A percentile compares a stretch with the other conserved stretches of the same genome.
Evolutionary conservation across 2,113 vertebrate genomes (phyloP).

Genomic region (Manacus vitellinus): DNA sequence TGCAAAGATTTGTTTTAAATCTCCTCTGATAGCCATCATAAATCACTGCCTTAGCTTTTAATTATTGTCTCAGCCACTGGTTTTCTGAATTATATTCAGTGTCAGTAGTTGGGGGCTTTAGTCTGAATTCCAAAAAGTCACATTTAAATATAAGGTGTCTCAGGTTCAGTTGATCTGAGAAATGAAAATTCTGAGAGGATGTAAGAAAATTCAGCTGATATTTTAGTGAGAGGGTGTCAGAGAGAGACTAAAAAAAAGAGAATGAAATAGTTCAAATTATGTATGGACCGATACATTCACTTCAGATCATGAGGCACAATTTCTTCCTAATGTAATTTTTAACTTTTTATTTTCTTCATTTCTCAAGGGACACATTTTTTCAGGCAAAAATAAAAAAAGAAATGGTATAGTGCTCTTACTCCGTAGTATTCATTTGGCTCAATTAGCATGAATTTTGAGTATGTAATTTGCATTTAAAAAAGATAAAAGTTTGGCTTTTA

Average conservation of each 20-base stretch:
- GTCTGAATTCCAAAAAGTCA: neutral
- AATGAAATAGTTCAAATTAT: neutral
- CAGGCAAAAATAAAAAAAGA: neutral
- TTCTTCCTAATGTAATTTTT: neutral
- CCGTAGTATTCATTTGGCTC: neutral
- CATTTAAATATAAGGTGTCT: neutral
- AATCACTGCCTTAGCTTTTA: neutral
- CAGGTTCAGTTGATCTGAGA: neutral
- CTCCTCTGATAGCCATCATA: neutral
- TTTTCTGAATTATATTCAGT: neutral
- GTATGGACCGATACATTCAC: neutral
- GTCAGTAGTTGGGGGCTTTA: neutral
- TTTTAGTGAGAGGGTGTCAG: neutral
- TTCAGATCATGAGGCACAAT: neutral
- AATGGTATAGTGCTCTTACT: neutral
- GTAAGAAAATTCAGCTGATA: neutral
- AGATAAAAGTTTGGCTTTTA: neutral
- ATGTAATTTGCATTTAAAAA: neutral
- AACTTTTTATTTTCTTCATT: neutral
- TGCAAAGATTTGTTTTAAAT: neutral
- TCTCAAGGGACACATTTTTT: neutral
- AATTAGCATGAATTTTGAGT: neutral
- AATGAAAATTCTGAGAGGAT: neutral
- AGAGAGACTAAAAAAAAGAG: neutral
- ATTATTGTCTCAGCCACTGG: neutral